These are phyloP conservation scores for Zeuzera pyrina DNA, from an alignment of 2,888 invertebrate genomes.

Conservation along the genomic window DNA sequence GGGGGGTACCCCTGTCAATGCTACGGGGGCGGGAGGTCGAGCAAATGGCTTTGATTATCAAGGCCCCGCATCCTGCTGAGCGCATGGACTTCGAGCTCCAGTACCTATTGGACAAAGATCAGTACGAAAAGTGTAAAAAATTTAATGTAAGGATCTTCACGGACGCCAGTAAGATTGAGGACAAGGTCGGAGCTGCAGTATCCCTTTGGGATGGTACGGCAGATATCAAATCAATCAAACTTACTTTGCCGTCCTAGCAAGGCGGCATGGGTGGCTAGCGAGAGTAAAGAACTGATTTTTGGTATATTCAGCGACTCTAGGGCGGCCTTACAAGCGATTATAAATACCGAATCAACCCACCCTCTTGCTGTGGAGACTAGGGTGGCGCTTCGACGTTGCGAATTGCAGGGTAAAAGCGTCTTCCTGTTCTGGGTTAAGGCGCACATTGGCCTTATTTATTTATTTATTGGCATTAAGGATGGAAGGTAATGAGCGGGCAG, in stretches of 20 bases:
- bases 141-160: no score
- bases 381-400: neutral
- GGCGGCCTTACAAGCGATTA: neutral
- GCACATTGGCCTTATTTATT: no score
- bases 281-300: neutral
- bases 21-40: neutral
- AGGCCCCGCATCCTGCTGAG: slow-evolving; percentile 10
- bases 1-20: no score
- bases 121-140: neutral
- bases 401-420: no score
- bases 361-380: slow-evolving; percentile 6
- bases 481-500: no score
- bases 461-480: no score
- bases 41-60: neutral
- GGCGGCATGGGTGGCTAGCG: slow-evolving; percentile 2
- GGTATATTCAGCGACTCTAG: slow-evolving; percentile 10
- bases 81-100: slow-evolving; percentile 1
- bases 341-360: neutral
- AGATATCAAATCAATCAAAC: slow-evolving; percentile 16
- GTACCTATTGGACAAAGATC: slow-evolving; percentile 4
- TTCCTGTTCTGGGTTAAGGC: no score
- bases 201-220: slow-evolving; percentile 3
- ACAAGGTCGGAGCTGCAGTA: no score
- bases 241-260: slow-evolving; percentile 7
- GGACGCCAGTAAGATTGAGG: no score